Conservation (phyloP, 64 coral and sea anemone species). For the Dendrophyllia cribrosa region DNA sequence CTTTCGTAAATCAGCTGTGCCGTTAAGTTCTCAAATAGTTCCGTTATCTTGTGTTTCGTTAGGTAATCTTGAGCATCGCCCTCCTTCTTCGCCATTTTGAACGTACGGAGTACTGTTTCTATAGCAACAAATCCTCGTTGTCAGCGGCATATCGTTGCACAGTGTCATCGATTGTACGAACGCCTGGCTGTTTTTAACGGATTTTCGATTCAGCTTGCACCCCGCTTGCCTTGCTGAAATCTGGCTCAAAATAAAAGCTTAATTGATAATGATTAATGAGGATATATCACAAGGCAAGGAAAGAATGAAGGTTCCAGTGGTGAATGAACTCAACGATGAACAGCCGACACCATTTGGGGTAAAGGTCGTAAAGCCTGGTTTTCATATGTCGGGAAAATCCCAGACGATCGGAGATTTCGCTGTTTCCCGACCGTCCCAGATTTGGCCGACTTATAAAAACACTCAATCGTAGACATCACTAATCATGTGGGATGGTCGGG, state of each 20-base stretch:
- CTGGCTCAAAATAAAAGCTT: too few relatives aligned
- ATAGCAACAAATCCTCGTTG: background rate
- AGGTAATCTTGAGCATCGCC: constrained; percentile 80
- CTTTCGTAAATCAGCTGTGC: constrained; percentile 94
- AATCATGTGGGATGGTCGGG: too few relatives aligned
- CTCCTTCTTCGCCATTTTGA: constrained; percentile 92
- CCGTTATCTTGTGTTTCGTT: constrained; percentile 92
- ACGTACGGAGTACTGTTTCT: constrained; percentile 14
- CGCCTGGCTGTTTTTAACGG: background rate
- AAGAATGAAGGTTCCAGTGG: constrained; percentile 40
- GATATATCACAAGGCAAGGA: constrained; percentile 84
- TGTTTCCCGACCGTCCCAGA: too few relatives aligned
- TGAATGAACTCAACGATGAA: constrained; percentile 53
- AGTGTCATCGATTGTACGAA: background rate
- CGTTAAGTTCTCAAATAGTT: constrained; percentile 94
- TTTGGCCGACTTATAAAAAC: too few relatives aligned
- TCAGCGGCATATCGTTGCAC: constrained; percentile 33
- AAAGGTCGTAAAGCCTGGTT: background rate
- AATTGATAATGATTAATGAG: background rate
- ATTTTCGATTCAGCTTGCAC: too few relatives aligned
- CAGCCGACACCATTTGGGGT: constrained; percentile 62
- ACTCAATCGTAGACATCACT: too few relatives aligned
- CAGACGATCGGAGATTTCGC: too few relatives aligned
- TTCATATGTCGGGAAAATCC: too few relatives aligned
- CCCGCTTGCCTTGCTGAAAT: too few relatives aligned